Evolutionary conservation across 1,140 invertebrate species (phyloP).

Genomic region (Antheraea pernyi): DNA sequence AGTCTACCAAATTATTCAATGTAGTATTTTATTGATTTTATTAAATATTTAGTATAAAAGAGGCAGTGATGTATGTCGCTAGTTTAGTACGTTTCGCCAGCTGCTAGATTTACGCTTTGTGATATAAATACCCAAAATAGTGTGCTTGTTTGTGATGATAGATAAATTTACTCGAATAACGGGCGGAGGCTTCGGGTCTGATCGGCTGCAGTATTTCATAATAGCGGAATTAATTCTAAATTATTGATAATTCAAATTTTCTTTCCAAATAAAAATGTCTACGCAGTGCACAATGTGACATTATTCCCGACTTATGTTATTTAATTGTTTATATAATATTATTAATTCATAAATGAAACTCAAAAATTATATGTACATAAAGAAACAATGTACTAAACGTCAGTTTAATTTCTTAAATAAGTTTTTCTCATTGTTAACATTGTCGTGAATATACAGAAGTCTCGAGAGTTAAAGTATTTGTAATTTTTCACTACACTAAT

Average conservation of each 20-base stretch:
- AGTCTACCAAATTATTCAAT: neutral
- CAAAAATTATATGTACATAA: neutral
- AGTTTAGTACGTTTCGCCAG: neutral
- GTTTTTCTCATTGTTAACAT: neutral
- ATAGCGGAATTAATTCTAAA: neutral
- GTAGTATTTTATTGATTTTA: neutral
- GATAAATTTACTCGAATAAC: neutral
- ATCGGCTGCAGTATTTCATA: neutral
- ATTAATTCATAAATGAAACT: neutral
- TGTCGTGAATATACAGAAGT: constrained; percentile 13
- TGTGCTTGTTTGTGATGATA: constrained; percentile 1
- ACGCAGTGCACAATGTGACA: neutral
- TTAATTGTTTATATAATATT: neutral
- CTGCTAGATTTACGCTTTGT: neutral
- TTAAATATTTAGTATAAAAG: neutral
- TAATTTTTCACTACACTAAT: constrained; percentile 49
- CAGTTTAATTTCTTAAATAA: neutral
- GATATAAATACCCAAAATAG: neutral
- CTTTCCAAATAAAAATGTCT: neutral
- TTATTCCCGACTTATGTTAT: neutral
- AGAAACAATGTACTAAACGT: neutral
- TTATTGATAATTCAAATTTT: neutral
- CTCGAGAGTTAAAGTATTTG: constrained; percentile 40
- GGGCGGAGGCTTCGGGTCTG: neutral
- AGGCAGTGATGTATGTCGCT: neutral